Conservation (phyloP, 1,140 invertebrate genomes). For the Bombus superbus region DNA sequence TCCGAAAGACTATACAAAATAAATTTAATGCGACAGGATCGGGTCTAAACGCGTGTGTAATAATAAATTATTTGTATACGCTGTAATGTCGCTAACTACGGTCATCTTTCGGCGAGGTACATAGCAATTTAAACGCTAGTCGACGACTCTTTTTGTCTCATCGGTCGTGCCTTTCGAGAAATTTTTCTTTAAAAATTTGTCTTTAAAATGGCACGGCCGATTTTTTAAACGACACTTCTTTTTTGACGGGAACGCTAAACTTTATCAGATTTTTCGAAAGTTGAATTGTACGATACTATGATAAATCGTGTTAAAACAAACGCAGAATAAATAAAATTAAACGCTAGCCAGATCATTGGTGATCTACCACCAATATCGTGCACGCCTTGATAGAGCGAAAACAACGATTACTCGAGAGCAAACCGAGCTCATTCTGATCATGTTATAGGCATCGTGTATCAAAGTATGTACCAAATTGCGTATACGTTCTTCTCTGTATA, state of each 20-base stretch:
- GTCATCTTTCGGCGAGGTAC: constrained; percentile 19
- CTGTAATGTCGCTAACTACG: constrained; percentile 8
- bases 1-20: background rate
- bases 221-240: too few species aligned
- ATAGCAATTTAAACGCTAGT: constrained; percentile 3
- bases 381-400: background rate
- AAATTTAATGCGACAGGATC: constrained; percentile 23
- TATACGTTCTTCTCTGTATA: constrained; percentile 6
- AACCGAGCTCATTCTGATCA: constrained; percentile 4
- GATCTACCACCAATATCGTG: constrained; percentile 20
- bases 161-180: background rate
- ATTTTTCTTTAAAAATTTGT: background rate
- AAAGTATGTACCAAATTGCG: constrained; percentile 9
- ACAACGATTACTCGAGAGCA: background rate
- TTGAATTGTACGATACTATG: background rate
- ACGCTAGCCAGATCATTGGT: background rate
- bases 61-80: constrained; percentile 17
- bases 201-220: background rate
- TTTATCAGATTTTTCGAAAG: background rate
- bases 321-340: constrained; percentile 40
- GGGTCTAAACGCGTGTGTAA: background rate
- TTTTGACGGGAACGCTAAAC: background rate
- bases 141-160: background rate
- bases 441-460: background rate
- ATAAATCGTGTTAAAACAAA: constrained; percentile 3